These are phyloP conservation scores for Ecdyonurus torrentis DNA, from an alignment of 2,888 invertebrate species.

Conservation along the genomic window DNA sequence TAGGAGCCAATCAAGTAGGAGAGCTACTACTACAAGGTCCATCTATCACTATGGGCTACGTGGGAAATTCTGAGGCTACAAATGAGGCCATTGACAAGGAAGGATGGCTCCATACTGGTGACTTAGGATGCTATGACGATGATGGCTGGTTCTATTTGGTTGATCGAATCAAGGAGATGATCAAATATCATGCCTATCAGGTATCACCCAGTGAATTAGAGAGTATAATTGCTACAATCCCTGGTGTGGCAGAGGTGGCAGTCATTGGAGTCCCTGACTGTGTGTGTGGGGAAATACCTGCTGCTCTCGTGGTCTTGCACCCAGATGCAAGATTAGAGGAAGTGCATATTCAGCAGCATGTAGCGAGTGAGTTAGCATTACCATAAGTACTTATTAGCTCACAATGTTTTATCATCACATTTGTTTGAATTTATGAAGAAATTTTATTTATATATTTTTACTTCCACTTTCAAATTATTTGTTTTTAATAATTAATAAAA, in stretches of 20 bases:
- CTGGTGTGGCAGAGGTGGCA: constrained; percentile 56
- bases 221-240: constrained; percentile 51
- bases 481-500: too few species aligned
- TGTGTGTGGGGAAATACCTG: constrained; percentile 53
- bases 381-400: too few species aligned
- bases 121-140: constrained; percentile 24
- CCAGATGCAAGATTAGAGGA: constrained; percentile 23
- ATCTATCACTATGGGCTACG: constrained; percentile 29
- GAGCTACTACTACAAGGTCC: constrained; percentile 29
- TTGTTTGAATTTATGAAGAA: too few species aligned
- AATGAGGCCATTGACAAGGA: constrained; percentile 14
- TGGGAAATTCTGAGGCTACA: constrained; percentile 29
- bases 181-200: constrained; percentile 38
- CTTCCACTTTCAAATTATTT: too few species aligned
- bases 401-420: too few species aligned
- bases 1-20: constrained; percentile 24
- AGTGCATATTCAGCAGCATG: constrained; percentile 18
- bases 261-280: constrained; percentile 65
- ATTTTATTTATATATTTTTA: too few species aligned
- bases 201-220: constrained; percentile 83
- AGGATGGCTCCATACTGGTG: constrained; percentile 23
- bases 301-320: constrained; percentile 54
- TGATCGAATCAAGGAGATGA: constrained; percentile 28
- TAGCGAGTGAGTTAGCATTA: too few species aligned
- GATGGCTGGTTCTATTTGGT: constrained; percentile 24